These are phyloP conservation scores for Cryptomyrus ogoouensis DNA, from an alignment of 2,113 vertebrate species.

Conservation along the genomic window DNA sequence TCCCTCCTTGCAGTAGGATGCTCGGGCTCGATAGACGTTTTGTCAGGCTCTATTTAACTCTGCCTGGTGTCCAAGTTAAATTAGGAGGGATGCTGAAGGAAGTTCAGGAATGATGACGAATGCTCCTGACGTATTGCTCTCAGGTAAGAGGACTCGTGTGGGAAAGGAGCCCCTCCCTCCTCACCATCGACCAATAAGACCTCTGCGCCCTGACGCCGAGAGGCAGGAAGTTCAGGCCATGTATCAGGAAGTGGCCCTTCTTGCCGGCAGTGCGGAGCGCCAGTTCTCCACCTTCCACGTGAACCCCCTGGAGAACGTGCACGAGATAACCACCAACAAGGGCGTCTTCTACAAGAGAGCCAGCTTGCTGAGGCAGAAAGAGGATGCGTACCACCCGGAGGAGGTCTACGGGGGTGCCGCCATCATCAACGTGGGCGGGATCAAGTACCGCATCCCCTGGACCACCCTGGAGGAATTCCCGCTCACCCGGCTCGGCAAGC, in stretches of 20 bases:
- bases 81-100: not conserved
- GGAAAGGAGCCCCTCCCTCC: conserved; percentile 41
- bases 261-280: conserved; percentile 69
- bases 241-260: conserved; percentile 77
- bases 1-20: not conserved
- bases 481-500: conserved; percentile 77
- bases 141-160: conserved; percentile 45
- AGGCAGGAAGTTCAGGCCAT: conserved; percentile 45
- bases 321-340: conserved; percentile 72
- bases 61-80: not conserved
- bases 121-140: conserved; percentile 5
- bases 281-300: conserved; percentile 70
- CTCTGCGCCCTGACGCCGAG: conserved; percentile 23
- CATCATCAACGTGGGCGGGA: conserved; percentile 92
- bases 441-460: conserved; percentile 88
- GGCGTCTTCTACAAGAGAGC: conserved; percentile 79
- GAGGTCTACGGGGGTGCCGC: conserved; percentile 59
- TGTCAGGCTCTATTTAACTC: not conserved
- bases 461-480: conserved; percentile 87
- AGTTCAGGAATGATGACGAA: not conserved
- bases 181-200: conserved; percentile 19
- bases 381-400: conserved; percentile 53
- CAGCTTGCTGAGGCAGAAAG: conserved; percentile 60
- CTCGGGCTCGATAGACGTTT: not conserved
- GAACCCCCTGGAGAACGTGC: conserved; percentile 65